These are phyloP conservation scores for Chrysopilus asiliformis DNA, from an alignment of 2,888 invertebrate genomes.

Conservation along the genomic window DNA sequence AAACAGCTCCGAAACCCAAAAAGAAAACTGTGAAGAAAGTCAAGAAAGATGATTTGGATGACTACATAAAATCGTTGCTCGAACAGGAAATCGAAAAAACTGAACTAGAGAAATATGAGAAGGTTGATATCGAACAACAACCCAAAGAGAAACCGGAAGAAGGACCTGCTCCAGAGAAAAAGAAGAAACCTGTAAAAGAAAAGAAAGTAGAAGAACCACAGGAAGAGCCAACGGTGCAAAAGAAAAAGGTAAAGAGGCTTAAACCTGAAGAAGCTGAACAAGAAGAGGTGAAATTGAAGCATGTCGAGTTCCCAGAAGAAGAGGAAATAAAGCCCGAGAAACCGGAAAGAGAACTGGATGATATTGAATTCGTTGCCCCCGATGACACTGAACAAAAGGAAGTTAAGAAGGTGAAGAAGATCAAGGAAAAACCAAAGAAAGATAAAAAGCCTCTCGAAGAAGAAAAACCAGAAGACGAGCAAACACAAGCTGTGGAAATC, in stretches of 20 bases:
- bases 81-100: slow-evolving; percentile 35
- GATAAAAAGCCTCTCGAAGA: slow-evolving; percentile 19
- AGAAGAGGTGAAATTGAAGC: too few relatives aligned
- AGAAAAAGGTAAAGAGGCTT: neutral
- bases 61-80: slow-evolving; percentile 32
- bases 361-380: slow-evolving; percentile 10
- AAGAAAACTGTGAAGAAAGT: slow-evolving; percentile 24
- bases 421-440: slow-evolving; percentile 20
- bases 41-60: slow-evolving; percentile 30
- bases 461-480: slow-evolving; percentile 10
- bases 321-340: slow-evolving; percentile 20
- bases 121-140: slow-evolving; percentile 17
- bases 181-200: slow-evolving; percentile 1
- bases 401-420: slow-evolving; percentile 5
- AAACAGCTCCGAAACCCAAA: slow-evolving; percentile 20
- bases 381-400: slow-evolving; percentile 7
- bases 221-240: slow-evolving; percentile 22
- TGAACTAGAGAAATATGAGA: slow-evolving; percentile 32
- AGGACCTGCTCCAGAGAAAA: neutral
- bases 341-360: slow-evolving; percentile 22
- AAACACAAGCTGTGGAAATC: slow-evolving; percentile 17
- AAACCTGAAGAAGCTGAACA: slow-evolving; percentile 17
- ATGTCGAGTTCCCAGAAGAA: slow-evolving; percentile 10
- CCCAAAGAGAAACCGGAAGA: slow-evolving; percentile 3
- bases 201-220: slow-evolving; percentile 25